Evolutionary conservation across 2,797 vertebrate genomes (phyloP).

Genomic region (Eulemur coronatus): DNA sequence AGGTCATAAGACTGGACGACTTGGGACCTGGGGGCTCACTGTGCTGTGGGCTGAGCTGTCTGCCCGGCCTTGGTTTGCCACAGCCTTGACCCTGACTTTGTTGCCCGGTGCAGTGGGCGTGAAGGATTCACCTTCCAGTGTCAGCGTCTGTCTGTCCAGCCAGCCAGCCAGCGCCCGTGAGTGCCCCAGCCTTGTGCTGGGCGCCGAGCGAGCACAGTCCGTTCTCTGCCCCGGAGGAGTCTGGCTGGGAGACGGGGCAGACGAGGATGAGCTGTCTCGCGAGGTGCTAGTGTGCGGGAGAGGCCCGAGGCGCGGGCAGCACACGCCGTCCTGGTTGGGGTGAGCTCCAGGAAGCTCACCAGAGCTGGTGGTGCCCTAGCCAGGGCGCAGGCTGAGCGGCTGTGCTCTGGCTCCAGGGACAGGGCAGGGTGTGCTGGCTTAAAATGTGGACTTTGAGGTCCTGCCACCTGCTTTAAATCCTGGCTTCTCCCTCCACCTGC

Average conservation of each 20-base stretch:
- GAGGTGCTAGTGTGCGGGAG: not conserved
- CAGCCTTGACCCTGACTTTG: not conserved
- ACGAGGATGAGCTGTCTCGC: not conserved
- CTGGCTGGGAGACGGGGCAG: not conserved
- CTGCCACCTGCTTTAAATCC: not conserved
- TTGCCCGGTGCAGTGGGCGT: not conserved
- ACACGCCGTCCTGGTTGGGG: not conserved
- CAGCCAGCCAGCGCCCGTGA: not conserved
- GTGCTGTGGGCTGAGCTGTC: not conserved
- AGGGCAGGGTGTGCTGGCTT: not conserved
- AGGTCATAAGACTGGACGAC: not conserved
- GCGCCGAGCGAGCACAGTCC: not conserved
- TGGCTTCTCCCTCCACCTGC: not conserved
- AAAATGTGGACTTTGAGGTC: not conserved
- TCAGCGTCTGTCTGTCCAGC: not conserved
- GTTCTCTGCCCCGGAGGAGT: not conserved
- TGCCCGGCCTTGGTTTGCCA: rapidly evolving
- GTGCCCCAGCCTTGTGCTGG: not conserved
- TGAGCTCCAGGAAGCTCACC: not conserved
- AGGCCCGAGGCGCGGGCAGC: not conserved
- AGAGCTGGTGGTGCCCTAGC: not conserved
- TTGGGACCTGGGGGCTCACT: not conserved
- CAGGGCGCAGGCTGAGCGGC: not conserved
- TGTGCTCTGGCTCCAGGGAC: not conserved
- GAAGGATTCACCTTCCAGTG: not conserved